These are phyloP conservation scores for Geotria australis DNA, from an alignment of 2,797 vertebrate species.

Conservation along the genomic window DNA sequence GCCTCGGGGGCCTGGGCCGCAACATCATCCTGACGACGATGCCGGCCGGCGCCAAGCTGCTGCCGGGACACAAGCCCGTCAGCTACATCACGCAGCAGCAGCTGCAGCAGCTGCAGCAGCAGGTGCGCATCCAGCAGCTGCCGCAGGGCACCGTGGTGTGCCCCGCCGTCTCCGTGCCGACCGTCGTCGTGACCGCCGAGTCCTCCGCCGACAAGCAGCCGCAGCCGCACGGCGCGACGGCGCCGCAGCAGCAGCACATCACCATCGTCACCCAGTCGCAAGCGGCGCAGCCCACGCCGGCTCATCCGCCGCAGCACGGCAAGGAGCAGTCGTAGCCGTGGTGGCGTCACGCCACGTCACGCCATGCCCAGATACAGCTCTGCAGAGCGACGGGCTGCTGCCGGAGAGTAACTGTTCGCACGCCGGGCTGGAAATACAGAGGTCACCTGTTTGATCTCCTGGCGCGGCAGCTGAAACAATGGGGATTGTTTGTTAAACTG, in stretches of 20 bases:
- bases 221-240: constrained; percentile 10
- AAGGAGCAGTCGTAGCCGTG: no score
- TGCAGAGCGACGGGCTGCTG: no score
- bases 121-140: constrained; percentile 61
- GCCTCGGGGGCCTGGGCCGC: constrained; percentile 60
- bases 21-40: constrained; percentile 95
- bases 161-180: constrained; percentile 56
- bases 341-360: no score
- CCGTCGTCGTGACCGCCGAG: constrained; percentile 72
- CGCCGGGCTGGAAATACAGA: no score
- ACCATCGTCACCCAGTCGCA: no score
- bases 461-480: no score
- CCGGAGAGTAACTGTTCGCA: no score
- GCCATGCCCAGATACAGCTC: no score
- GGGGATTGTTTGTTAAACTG: no score
- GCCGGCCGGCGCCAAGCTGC: constrained; percentile 81
- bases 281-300: no score
- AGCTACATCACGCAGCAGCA: constrained; percentile 92
- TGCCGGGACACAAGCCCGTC: constrained; percentile 82
- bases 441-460: no score
- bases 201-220: constrained; percentile 38
- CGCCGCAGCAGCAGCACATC: neutral
- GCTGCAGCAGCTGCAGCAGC: constrained; percentile 92
- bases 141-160: constrained; percentile 47
- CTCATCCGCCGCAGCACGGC: no score